These are phyloP conservation scores for Siniperca chuatsi DNA, from an alignment of 2,113 vertebrate genomes.

Conservation along the genomic window DNA sequence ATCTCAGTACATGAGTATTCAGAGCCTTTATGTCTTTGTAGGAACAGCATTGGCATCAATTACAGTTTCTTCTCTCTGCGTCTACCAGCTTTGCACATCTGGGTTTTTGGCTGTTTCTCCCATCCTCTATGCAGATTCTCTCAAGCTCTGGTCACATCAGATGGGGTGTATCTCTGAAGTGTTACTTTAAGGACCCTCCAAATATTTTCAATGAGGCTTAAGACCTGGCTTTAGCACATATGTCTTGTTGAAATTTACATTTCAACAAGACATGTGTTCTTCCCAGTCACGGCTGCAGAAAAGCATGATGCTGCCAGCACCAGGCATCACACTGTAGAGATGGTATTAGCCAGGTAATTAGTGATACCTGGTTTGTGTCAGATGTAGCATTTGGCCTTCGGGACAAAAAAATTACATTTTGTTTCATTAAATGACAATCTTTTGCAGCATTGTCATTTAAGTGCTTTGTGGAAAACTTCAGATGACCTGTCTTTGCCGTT, in stretches of 20 bases:
- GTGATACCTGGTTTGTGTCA: neutral
- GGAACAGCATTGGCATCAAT: too few species aligned
- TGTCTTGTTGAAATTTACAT: neutral
- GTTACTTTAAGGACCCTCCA: neutral
- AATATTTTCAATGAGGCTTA: neutral
- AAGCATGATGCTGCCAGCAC: neutral
- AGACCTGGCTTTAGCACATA: neutral
- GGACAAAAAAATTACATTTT: neutral
- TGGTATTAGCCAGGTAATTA: neutral
- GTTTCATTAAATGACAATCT: neutral
- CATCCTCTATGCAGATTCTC: neutral
- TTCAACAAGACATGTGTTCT: neutral
- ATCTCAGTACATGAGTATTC: too few species aligned
- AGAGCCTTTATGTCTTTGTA: too few species aligned
- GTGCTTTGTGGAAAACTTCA: slow-evolving; percentile 3
- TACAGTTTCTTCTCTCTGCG: neutral
- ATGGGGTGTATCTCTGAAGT: neutral
- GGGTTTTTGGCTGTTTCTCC: neutral
- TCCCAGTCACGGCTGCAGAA: neutral
- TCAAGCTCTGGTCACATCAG: neutral
- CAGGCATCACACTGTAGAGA: neutral
- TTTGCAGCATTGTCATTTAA: neutral
- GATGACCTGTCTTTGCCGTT: neutral
- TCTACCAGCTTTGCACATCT: neutral
- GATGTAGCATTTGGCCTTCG: neutral